Base-by-base conservation (phyloP, 1,140 invertebrate species). In the Polyergus mexicanus region DNA sequence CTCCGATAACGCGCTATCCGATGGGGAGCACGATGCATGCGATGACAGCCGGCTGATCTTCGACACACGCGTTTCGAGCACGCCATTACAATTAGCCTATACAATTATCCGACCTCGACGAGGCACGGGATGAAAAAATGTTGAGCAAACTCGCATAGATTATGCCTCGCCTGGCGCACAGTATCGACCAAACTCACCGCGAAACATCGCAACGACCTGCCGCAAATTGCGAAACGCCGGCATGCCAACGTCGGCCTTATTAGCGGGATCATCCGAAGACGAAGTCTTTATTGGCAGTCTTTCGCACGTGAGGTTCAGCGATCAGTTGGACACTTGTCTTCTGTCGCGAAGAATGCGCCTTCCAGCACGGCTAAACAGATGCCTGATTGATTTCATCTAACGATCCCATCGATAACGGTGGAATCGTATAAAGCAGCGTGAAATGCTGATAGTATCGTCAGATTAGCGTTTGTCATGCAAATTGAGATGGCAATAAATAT, bases 171-270 rank as follows among this genome's bases (percentile, higher is more conserved):
- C 3, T 41, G 47, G 54, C n/a, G 68, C 78, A 19, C 62, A 58
- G 69, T 92, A 92, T 89, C 87, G 90, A 92, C 88, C 86, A 91
- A 92, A 90, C 90, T 86, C 56, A n/a, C 8, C 13, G 28, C n/a
- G 62, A 54, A 80, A 75, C 75, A 58, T 85, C 63, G 84, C 71
- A 91, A 91, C 65, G 72, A 77, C 47, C 69, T 76, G 62, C 76
- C 32, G 22, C n/a, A 76, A 76, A 38, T 38, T 44, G n/a, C 68
- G 72, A 80, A 83, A 85, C 22, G 10, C 25, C 69, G 63, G 38
- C 47, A 35, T 77, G 65, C 38, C 47, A 51, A 51, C 75, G 72
- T 80, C 54, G 88, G 38, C 51, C 38, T 58, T 47, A 63, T 62
- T 69, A 80, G 51, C 44, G 44, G 22, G 11, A 19, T 10, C 35